Evolutionary conservation across 2,113 vertebrate species (phyloP), one percentile per base, ranked within the genome.

Genomic region (Hymenochirus boettgeri): DNA sequence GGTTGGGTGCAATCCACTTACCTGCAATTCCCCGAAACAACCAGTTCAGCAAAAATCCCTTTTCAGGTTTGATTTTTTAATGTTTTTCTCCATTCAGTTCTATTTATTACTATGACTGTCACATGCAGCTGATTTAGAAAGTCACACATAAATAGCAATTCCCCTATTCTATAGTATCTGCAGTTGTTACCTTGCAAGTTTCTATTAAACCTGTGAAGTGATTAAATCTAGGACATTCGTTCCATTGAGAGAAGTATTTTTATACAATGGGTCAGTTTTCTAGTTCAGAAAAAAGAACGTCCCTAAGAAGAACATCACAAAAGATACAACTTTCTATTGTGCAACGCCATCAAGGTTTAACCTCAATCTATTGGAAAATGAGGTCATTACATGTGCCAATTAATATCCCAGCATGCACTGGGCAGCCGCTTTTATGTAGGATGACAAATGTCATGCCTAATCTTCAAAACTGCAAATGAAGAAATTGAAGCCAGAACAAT

Each of bases 161-260:
- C 22, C 29, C 6, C 37, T 5, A 19, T 18, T 26, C 11, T 18
- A 50, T 57, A 26, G 21, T 27, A 39, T 57, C 42, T 17, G 45
- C 42, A 57, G 27, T 29, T 39, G 15, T 13, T 35, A 47, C 57
- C 18, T 56, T 39, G 33, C 53, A 65, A 48, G 62, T n/a, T n/a
- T n/a, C n/a, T n/a, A n/a, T n/a, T n/a, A 23, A 21, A 53, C 57
- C n/a, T 57, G 42, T 51, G 48, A 18, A 27, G 53, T 50, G 9
- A 27, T 15, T 8, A 25, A 19, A 70, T 72, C 59, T 67, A 72
- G 59, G 67, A 42, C 73, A 63, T 39, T 39, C 52, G 70, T 67
- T 57, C 73, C 73, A 70, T 58, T 48, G 65, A 70, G 59, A 33
- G 57, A 63, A 46, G 54, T 67, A 67, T 70, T 72, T 72, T 72